Evolutionary conservation across 92 coral and sea anemone species (phyloP).

Genomic region (Epizoanthus fatuus): DNA sequence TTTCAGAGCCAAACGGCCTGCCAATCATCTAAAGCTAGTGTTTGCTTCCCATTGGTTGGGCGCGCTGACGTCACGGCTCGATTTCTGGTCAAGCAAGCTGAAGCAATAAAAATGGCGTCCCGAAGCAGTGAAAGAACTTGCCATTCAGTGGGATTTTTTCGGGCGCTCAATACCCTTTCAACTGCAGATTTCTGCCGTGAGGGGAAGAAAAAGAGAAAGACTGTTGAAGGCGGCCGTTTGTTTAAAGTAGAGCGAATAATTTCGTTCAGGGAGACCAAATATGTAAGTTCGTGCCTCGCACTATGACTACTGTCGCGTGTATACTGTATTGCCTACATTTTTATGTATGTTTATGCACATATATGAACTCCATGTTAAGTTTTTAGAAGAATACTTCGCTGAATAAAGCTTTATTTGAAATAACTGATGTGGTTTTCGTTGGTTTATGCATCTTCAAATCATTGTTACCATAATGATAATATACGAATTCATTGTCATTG

Average conservation of each 20-base stretch:
- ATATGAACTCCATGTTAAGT: too few relatives aligned
- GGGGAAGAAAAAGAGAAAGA: slow-evolving; percentile 16
- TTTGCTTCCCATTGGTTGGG: background rate
- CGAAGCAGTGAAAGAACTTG: background rate
- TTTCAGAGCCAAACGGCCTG: background rate
- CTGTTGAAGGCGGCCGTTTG: slow-evolving; percentile 35
- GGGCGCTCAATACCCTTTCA: slow-evolving; percentile 19
- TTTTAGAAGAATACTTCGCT: too few relatives aligned
- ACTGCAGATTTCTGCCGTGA: slow-evolving; percentile 24
- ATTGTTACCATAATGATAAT: too few relatives aligned
- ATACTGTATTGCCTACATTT: too few relatives aligned
- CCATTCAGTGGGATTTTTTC: slow-evolving; percentile 22
- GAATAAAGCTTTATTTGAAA: too few relatives aligned
- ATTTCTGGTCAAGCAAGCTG: background rate
- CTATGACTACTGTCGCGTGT: too few relatives aligned
- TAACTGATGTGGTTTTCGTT: too few relatives aligned
- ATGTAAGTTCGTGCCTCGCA: background rate
- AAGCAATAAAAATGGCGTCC: background rate
- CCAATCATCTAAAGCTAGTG: background rate
- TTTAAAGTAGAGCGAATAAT: background rate
- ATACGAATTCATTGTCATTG: too few relatives aligned
- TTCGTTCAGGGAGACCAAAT: slow-evolving; percentile 11
- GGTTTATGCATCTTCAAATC: too few relatives aligned
- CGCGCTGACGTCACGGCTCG: background rate
- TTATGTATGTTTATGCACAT: too few relatives aligned